Conservation (phyloP, 2,797 vertebrate genomes). For the Coilia nasus region DNA sequence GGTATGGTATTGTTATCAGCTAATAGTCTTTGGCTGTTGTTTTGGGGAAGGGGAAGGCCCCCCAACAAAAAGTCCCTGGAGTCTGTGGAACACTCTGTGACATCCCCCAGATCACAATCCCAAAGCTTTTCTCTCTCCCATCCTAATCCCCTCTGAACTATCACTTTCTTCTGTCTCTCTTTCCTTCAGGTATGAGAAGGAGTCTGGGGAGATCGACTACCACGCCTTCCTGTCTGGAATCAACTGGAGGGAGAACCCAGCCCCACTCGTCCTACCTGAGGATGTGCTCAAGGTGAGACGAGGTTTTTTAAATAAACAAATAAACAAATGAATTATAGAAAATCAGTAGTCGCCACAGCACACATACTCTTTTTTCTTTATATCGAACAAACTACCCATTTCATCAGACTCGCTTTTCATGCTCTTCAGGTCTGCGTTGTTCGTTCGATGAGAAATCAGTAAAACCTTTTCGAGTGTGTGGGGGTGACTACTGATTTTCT, state of each 20-base stretch:
- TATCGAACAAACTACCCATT: too few relatives aligned
- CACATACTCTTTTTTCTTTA: too few relatives aligned
- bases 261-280: conserved; percentile 61
- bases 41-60: neutral
- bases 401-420: too few relatives aligned
- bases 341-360: too few relatives aligned
- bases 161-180: neutral
- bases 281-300: conserved; percentile 75
- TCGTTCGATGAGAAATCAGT: too few relatives aligned
- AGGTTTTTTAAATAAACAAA: neutral
- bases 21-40: neutral
- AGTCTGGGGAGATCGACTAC: conserved; percentile 80
- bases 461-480: too few relatives aligned
- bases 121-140: neutral
- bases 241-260: conserved; percentile 81
- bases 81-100: neutral
- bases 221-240: conserved; percentile 77
- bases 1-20: neutral
- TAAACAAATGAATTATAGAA: too few relatives aligned
- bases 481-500: too few relatives aligned
- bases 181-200: conserved; percentile 78
- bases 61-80: conserved; percentile 3
- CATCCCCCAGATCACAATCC: neutral
- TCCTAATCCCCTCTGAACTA: neutral
- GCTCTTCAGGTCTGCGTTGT: too few relatives aligned